Base-by-base conservation (phyloP, 2,888 invertebrate species). In the Nephrotoma flavescens region DNA sequence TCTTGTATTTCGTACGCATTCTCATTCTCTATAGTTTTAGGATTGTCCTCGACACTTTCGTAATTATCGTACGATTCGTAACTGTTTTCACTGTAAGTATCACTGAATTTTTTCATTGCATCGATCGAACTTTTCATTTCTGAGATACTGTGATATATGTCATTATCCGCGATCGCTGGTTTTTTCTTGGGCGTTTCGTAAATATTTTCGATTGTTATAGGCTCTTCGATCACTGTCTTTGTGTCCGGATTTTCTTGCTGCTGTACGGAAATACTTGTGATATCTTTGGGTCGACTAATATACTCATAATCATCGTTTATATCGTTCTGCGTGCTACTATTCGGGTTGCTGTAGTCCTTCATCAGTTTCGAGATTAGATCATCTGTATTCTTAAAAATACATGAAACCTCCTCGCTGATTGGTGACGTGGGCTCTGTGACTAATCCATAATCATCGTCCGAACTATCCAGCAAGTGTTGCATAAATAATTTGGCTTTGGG, bases 1-100 rank as follows among this genome's bases (percentile, higher is more conserved):
- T 89, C 90, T 87, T 90, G 91, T 71, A 90, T 89, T 88, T 92
- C 92, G 87, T 92, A 92, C 45, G 90, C 91, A 88, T 91, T 89
- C 86, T 90, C 91, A 88, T 91, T 89, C 86, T 90, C 88, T 5
- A 42, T 84, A 71, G 83, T 44, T 87, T 86, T n/a, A 44, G 89
- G 44, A 57, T 42, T 52, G 57, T 52, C 52, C 42, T 88, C 91
- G 0, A 91, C 90, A 31, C 90, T 90, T 87, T 91, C 91, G 87
- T 91, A 91, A 45, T 90, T 91, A 87, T 90, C 90, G 87, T 89
- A 88, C 87, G 90, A 90, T 87, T 88, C 89, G 83, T 88, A 86
- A 87, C 87, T 86, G 86, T 41, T 84, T 11, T 87, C 45, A 71
- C 87, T 88, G n/a, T 44, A 86, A 11, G 86, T 44, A 42, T 87